Evolutionary conservation across 1,140 invertebrate genomes (phyloP).

Genomic region (Drosophila bipectinata): DNA sequence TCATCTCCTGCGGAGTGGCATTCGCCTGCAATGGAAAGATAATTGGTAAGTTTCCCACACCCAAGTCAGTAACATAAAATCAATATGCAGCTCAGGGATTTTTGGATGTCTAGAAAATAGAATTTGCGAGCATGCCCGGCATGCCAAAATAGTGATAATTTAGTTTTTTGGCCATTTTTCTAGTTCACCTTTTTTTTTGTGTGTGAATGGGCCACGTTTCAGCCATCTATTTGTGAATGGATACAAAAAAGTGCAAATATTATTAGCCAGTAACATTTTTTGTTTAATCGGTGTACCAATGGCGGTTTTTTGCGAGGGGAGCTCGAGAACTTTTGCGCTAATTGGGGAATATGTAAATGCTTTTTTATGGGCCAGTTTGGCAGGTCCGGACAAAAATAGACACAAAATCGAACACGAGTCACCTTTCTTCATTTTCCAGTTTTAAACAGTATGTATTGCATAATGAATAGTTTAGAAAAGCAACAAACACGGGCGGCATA

Average conservation of each 20-base stretch:
- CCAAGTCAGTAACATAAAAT: constrained; percentile 21
- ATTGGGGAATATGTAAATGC: constrained; percentile 7
- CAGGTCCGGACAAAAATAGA: constrained; percentile 44
- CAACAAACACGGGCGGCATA: constrained; percentile 44
- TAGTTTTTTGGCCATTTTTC: constrained; percentile 25
- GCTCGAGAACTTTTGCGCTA: constrained; percentile 42
- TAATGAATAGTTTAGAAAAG: constrained; percentile 70
- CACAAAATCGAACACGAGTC: constrained; percentile 21
- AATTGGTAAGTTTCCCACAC: constrained; percentile 65
- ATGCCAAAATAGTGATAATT: constrained; percentile 39
- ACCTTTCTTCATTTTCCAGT: constrained; percentile 42
- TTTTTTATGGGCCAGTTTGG: constrained; percentile 21
- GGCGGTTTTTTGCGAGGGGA: constrained; percentile 35
- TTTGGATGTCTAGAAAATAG: constrained; percentile 38
- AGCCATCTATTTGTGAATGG: constrained; percentile 67
- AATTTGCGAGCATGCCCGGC: constrained; percentile 21
- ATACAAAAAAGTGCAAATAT: constrained; percentile 62
- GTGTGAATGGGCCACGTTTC: constrained; percentile 49
- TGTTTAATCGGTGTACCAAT: constrained; percentile 41
- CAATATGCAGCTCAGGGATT: constrained; percentile 44
- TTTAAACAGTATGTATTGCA: constrained; percentile 49
- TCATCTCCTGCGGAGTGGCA: constrained; percentile 63
- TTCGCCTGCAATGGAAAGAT: constrained; percentile 79
- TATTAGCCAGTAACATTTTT: constrained; percentile 38
- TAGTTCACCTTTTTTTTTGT: constrained; percentile 31